Base-by-base conservation (phyloP, 2,113 vertebrate species). In the Sminthopsis crassicaudata region DNA sequence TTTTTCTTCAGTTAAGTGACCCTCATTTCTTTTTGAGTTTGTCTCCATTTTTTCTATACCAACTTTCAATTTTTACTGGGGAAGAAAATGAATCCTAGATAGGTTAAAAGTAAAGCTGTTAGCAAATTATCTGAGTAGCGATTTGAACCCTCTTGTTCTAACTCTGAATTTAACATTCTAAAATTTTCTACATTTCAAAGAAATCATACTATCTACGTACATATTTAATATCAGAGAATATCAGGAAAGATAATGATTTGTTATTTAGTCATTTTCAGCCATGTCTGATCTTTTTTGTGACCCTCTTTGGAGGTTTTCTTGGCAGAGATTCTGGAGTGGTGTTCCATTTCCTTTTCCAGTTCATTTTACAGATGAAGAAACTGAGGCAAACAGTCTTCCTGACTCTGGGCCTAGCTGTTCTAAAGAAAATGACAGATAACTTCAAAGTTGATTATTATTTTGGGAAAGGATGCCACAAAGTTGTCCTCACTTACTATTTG, bases 181-280 rank as follows among this genome's bases (percentile, higher is more conserved):
- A 57, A 57, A 60, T 92, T 96, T 97, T 96, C 48, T 25, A 36
- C 22, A 42, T 90, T 94, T 92, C 60, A 95, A 57, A 57, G 54
- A 93, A 95, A 84, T 5, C 4, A 52, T 52, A 4, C 53, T 51
- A 91, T 67, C 93, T 89, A 92, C 94, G 46, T 94, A 48, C 89
- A 11, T 91, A 26, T 3, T 55, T 92, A 89, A 90, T 60, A 95
- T 92, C 46, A 95, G 53, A 96, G 90, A 93, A 95, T n/a, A 91
- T 0, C n/a, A 92, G 50, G 16, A 90, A 93, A 89, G 27, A 8
- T 25, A 57, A 57, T 57, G n/a, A n/a, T n/a, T n/a, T n/a, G n/a
- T 57, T 26, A 8, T 26, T 57, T 57, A 26, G 7, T 57, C 3
- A 25, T 57, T 57, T 26, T 57, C 25, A 57, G n/a, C n/a, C n/a